Percentiles rank a stretch among this genome's conserved stretches.
Conservation (phyloP, 2,797 vertebrate species). For the Myiotriccus ornatus region DNA sequence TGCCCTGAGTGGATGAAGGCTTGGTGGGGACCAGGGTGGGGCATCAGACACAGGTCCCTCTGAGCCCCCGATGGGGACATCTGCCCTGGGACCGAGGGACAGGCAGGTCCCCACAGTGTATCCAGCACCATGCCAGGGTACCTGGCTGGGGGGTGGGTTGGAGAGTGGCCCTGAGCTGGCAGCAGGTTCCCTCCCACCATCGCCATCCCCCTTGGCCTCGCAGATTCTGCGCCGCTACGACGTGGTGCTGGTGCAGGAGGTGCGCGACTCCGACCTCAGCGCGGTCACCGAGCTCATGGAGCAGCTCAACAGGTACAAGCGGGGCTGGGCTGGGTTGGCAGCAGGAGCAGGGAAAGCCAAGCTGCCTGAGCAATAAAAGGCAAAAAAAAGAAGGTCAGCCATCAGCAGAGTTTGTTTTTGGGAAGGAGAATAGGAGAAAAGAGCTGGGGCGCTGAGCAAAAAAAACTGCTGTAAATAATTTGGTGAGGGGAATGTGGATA, state of each 20-base stretch:
- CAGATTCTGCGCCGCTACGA: slow-evolving; percentile 89
- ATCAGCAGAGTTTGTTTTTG: background rate
- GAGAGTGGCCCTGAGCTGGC: background rate
- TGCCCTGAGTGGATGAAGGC: background rate
- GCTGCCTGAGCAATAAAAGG: background rate
- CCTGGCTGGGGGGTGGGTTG: rapidly evolving
- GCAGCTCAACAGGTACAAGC: slow-evolving; percentile 81
- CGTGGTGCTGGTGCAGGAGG: slow-evolving; percentile 88
- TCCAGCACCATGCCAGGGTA: rapidly evolving
- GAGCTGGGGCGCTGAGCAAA: background rate
- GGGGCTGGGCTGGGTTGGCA: rapidly evolving
- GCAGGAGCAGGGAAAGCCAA: background rate
- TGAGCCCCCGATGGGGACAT: background rate
- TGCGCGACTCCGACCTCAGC: slow-evolving; percentile 86
- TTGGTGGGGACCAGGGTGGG: background rate
- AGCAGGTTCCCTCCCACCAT: background rate
- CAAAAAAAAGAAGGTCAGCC: background rate
- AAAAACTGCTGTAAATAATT: background rate
- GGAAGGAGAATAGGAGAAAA: background rate
- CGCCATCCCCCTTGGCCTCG: rapidly evolving
- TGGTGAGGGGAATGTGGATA: background rate
- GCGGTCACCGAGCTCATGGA: slow-evolving; percentile 84
- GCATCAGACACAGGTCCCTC: background rate
- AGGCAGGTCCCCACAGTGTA: rapidly evolving
- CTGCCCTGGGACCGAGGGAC: rapidly evolving